These are phyloP conservation scores for Sinotaia quadrata DNA, from an alignment of 2,888 invertebrate species.

Conservation along the genomic window DNA sequence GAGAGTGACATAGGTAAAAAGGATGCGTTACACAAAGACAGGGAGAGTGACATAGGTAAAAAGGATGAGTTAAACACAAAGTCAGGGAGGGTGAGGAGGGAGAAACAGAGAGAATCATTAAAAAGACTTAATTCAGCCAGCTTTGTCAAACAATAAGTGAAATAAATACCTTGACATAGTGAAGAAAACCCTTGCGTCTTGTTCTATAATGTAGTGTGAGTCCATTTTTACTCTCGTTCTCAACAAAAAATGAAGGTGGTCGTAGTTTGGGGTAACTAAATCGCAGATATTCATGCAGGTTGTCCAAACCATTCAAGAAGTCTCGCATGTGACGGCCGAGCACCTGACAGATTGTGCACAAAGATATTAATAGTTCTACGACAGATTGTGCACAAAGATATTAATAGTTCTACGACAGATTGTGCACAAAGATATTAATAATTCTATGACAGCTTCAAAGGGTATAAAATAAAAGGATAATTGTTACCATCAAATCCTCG, in stretches of 20 bases:
- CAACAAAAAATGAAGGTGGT: conserved; percentile 97
- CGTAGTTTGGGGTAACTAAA: conserved; percentile 92
- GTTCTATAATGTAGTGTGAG: conserved; percentile 87
- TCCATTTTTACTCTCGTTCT: conserved; percentile 91
- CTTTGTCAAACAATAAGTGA: no score
- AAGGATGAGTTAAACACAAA: neutral
- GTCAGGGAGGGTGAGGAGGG: no score
- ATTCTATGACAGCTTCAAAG: no score
- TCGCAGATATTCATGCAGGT: conserved; percentile 96
- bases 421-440: no score
- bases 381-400: no score
- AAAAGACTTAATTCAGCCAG: no score
- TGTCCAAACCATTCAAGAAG: conserved; percentile 94
- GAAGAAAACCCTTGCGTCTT: conserved; percentile 92
- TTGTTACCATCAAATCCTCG: no score
- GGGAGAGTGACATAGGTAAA: neutral
- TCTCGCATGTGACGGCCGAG: conserved; percentile 92
- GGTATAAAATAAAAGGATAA: no score
- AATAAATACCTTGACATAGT: conserved; percentile 90
- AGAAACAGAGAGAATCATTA: no score
- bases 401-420: no score
- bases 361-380: no score
- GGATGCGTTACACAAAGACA: neutral
- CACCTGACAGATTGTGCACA: no score
- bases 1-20: neutral